Evolutionary conservation across 1,140 invertebrate species (phyloP).

Genomic region (Pseudomyrmex sp.): DNA sequence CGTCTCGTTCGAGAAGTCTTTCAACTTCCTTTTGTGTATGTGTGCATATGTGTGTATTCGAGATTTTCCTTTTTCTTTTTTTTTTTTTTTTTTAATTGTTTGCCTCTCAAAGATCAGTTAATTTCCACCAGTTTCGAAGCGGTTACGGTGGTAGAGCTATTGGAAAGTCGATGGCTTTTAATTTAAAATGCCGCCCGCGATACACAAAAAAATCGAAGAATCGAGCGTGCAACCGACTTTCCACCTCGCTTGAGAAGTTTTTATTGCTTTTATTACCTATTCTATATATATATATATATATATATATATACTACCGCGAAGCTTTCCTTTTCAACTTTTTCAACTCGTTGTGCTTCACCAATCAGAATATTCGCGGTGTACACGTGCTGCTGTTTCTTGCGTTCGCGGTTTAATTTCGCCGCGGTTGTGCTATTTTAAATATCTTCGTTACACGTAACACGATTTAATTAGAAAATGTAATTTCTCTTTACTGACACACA

Average conservation of each 20-base stretch:
- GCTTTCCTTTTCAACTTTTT: conserved; percentile 27
- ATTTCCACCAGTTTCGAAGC: conserved; percentile 19
- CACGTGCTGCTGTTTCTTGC: conserved; percentile 13
- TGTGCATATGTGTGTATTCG: neutral
- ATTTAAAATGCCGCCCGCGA: conserved; percentile 14
- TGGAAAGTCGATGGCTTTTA: conserved; percentile 20
- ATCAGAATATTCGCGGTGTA: conserved; percentile 15
- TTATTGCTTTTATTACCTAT: conserved; percentile 20
- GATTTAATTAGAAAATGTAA: conserved; percentile 40
- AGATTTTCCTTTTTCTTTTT: neutral
- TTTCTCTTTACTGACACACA: neutral
- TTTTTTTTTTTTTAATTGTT: neutral
- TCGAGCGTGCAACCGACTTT: conserved; percentile 24
- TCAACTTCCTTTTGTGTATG: neutral
- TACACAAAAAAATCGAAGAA: conserved; percentile 45
- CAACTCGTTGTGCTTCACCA: neutral
- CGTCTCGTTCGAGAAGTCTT: neutral
- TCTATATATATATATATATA: neutral
- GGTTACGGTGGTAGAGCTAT: neutral
- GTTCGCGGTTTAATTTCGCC: conserved; percentile 7
- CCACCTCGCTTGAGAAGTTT: neutral
- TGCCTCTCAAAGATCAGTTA: conserved; percentile 4
- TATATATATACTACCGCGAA: neutral
- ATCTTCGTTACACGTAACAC: neutral
- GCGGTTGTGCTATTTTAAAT: neutral